A percentile compares a stretch with the other conserved stretches of the same genome.
These are phyloP conservation scores for Notiomystis cincta DNA, from an alignment of 2,113 vertebrate species.

Conservation along the genomic window DNA sequence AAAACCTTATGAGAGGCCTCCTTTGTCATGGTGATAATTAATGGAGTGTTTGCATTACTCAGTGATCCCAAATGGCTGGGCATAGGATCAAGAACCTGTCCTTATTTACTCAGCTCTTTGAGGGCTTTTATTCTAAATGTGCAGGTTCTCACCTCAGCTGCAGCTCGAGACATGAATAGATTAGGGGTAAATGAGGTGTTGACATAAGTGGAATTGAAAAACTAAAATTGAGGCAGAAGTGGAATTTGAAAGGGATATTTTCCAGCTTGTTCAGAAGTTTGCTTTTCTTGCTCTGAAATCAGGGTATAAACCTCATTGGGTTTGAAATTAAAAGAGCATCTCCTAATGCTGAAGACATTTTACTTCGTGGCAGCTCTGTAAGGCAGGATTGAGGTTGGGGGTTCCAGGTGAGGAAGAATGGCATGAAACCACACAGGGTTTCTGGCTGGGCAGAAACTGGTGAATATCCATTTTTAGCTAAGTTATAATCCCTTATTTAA, in stretches of 20 bases:
- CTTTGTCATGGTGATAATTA: not conserved
- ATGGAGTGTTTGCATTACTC: not conserved
- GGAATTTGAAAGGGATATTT: not conserved
- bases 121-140: not conserved
- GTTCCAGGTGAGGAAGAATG: not conserved
- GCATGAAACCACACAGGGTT: not conserved
- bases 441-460: not conserved
- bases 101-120: not conserved
- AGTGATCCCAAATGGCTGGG: not conserved
- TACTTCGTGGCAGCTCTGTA: not conserved
- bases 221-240: not conserved
- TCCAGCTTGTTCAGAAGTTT: not conserved
- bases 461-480: not conserved
- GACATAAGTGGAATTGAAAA: not conserved
- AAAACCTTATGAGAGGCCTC: not conserved
- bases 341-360: not conserved
- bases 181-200: not conserved
- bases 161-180: not conserved
- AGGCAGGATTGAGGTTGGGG: not conserved
- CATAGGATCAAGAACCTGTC: not conserved
- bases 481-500: not conserved
- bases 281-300: not conserved
- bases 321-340: not conserved
- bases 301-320: not conserved
- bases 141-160: constrained; percentile 6